These are phyloP conservation scores for Hetaerina americana DNA, from an alignment of 1,140 invertebrate species.

Conservation along the genomic window DNA sequence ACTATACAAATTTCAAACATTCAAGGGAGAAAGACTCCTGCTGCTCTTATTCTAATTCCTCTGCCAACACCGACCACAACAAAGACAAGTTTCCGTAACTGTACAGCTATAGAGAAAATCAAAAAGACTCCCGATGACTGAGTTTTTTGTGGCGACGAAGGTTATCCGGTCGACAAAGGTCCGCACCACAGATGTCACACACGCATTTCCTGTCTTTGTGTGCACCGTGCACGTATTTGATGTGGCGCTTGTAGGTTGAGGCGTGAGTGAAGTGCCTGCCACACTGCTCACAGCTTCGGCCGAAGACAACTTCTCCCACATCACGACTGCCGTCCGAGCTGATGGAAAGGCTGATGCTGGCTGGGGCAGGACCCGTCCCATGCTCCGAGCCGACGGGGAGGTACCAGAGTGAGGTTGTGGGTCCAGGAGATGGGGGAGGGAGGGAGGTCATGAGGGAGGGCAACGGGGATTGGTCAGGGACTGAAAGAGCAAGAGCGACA, in stretches of 20 bases:
- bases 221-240: slow-evolving; percentile 2
- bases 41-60: too few species aligned
- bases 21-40: too few species aligned
- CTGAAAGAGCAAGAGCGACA: background rate
- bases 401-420: background rate
- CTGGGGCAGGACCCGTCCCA: background rate
- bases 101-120: background rate
- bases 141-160: background rate
- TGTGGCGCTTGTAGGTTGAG: slow-evolving; percentile 1
- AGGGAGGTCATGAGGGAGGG: background rate
- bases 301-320: background rate
- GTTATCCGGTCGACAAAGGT: background rate
- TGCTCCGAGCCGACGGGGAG: background rate
- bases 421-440: background rate
- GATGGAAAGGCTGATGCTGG: background rate
- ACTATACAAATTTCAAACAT: too few species aligned
- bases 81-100: background rate
- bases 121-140: background rate
- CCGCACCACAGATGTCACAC: background rate
- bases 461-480: background rate
- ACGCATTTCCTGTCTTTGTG: background rate
- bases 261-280: background rate
- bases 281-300: slow-evolving; percentile 7
- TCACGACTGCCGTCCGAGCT: background rate
- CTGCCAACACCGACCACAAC: too few species aligned